Conservation (phyloP, 1,140 invertebrate species). For the Tyrophagus putrescentiae region DNA sequence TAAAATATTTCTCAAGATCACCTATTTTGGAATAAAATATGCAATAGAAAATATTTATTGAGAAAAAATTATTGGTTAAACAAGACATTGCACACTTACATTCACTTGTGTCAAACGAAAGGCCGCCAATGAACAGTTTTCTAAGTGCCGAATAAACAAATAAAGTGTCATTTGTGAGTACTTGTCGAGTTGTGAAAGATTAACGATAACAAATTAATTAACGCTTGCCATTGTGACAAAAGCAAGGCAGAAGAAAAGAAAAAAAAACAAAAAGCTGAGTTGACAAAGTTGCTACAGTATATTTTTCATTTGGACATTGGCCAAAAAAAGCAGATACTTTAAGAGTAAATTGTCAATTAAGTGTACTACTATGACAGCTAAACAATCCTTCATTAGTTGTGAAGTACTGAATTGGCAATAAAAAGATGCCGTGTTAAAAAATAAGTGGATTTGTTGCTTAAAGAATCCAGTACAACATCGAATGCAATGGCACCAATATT, state of each 20-base stretch:
- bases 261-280: neutral
- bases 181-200: too few species aligned
- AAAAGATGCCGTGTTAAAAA: too few species aligned
- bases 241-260: neutral
- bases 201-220: neutral
- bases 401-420: too few species aligned
- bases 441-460: too few species aligned
- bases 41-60: constrained; percentile 1
- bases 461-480: neutral
- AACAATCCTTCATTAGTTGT: too few species aligned
- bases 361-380: too few species aligned
- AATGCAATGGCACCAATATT: neutral
- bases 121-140: constrained; percentile 91
- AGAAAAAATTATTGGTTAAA: neutral
- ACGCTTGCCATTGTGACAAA: neutral
- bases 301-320: neutral
- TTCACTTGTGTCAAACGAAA: constrained; percentile 93
- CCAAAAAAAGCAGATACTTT: too few species aligned
- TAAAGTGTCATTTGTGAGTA: too few species aligned
- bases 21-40: constrained; percentile 39
- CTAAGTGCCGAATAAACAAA: too few species aligned
- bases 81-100: constrained; percentile 48
- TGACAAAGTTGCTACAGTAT: neutral
- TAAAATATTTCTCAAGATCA: constrained; percentile 79
- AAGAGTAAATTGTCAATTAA: too few species aligned